Percentiles rank a stretch among this genome's conserved stretches.
Evolutionary conservation across 53 echinoderm and acorn worm genomes (phyloP).

Genomic region (Arbacia lixula): DNA sequence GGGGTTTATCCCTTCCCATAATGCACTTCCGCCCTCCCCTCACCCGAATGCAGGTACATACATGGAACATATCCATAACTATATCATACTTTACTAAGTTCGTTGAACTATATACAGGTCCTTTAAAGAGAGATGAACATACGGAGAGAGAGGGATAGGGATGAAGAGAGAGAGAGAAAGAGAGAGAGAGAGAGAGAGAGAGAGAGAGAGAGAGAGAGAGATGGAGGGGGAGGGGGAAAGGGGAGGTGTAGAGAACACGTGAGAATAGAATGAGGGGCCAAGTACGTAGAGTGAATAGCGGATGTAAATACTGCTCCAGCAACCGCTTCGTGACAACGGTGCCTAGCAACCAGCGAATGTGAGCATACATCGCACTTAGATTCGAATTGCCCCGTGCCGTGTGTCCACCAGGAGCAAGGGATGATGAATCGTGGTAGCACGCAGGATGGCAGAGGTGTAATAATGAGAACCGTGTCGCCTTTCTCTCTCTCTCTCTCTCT

Average conservation of each 20-base stretch:
- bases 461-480: neutral
- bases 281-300: neutral
- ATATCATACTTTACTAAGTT: too few species aligned
- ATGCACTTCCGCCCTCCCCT: too few species aligned
- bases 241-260: neutral
- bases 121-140: neutral
- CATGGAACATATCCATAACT: too few species aligned
- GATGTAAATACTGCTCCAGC: slow-evolving; percentile 9
- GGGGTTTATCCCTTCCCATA: too few species aligned
- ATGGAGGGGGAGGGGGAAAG: neutral
- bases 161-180: neutral
- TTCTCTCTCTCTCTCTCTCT: neutral
- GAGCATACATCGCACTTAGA: neutral
- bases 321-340: slow-evolving; percentile 25
- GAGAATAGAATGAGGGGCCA: neutral
- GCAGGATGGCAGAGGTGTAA: neutral
- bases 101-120: too few species aligned
- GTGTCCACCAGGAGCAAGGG: neutral
- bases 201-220: slow-evolving; percentile 1
- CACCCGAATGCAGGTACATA: too few species aligned
- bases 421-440: slow-evolving; percentile 16
- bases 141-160: neutral
- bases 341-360: slow-evolving; percentile 20
- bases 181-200: neutral
- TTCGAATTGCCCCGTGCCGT: slow-evolving; percentile 35